Percentiles rank a stretch among this genome's conserved stretches.
Conservation (phyloP, 2,113 vertebrate species). For the Bettongia penicillata region DNA sequence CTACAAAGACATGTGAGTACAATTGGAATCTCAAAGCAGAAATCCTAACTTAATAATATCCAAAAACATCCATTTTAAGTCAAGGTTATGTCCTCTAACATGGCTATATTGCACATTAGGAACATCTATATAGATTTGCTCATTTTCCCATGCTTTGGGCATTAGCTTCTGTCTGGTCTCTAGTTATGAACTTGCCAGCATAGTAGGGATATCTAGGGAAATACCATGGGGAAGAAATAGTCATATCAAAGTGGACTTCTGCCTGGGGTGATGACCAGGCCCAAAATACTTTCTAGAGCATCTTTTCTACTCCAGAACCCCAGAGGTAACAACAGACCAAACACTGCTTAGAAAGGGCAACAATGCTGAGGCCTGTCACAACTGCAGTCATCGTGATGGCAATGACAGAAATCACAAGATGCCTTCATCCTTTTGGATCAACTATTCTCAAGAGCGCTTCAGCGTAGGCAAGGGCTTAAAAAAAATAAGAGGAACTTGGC, state of each 20-base stretch:
- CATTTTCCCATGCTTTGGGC: rapidly evolving
- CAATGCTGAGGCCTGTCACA: not conserved
- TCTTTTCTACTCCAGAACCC: constrained; percentile 11
- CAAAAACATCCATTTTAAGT: not conserved
- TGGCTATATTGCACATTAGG: not conserved
- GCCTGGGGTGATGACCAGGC: not conserved
- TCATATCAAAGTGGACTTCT: not conserved
- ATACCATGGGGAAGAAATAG: not conserved
- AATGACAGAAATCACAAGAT: not conserved
- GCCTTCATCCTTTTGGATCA: not conserved
- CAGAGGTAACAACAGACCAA: constrained; percentile 35
- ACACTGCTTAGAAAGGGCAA: constrained; percentile 53
- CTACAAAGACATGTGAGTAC: not conserved
- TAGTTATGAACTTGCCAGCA: not conserved
- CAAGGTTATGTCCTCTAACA: not conserved
- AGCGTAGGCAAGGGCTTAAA: not conserved
- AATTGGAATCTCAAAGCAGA: not conserved
- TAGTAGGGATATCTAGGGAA: constrained; percentile 1
- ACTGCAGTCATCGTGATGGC: not conserved
- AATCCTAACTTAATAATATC: not conserved
- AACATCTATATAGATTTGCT: not conserved
- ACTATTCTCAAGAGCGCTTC: not conserved
- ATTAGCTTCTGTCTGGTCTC: not conserved
- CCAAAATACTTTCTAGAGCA: not conserved
- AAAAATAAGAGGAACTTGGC: constrained; percentile 54